phyloP scores from a whole-genome alignment of 2,113 vertebrate species.

The Stegastes partitus region DNA sequence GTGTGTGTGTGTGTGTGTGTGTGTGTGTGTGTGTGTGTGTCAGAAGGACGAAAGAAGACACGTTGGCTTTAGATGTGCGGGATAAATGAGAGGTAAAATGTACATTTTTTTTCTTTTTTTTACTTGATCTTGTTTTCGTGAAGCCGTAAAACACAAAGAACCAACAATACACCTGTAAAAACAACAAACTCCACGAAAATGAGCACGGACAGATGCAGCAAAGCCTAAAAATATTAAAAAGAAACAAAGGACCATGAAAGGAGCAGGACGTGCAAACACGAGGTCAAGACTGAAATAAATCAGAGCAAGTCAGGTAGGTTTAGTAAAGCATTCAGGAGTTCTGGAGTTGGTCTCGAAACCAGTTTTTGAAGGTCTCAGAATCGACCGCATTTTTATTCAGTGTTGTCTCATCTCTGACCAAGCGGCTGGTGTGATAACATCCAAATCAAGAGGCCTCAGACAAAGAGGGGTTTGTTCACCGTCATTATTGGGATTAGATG shows the following conservation, averaged over 20 bases:
- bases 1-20: constrained; percentile 37
- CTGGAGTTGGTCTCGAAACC: no score
- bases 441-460: no score
- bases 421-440: no score
- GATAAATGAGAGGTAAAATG: constrained; percentile 35
- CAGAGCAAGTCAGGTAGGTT: not conserved
- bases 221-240: not conserved
- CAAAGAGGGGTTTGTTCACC: no score
- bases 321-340: no score
- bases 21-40: constrained; percentile 52
- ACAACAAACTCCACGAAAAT: not conserved
- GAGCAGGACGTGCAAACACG: not conserved
- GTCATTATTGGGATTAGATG: no score
- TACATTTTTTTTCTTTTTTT: not conserved
- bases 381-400: no score
- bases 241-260: not conserved
- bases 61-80: constrained; percentile 50
- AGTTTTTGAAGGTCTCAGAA: no score
- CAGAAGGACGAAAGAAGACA: constrained; percentile 37
- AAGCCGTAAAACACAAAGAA: constrained; percentile 2
- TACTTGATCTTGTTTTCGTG: no score
- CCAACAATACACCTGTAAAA: not conserved
- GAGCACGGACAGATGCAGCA: not conserved
- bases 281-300: not conserved
- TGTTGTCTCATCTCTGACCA: no score